These are phyloP conservation scores for Prionailurus bengalensis DNA, from an alignment of 2,113 vertebrate genomes.

Conservation along the genomic window DNA sequence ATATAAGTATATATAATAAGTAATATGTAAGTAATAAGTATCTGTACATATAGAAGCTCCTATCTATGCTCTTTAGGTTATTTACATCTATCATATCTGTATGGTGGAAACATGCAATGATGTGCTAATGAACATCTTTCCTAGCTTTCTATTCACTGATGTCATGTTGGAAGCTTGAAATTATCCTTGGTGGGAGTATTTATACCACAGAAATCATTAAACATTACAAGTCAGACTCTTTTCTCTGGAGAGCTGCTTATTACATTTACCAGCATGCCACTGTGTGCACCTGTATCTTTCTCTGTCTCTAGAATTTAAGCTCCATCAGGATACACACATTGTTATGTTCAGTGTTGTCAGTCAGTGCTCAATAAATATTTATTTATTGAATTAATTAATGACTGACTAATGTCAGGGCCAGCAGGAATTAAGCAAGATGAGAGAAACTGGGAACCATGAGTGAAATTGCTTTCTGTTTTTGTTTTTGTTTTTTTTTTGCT, in stretches of 20 bases:
- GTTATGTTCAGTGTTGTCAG: neutral
- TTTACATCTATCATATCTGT: neutral
- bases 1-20: neutral
- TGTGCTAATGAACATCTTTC: neutral
- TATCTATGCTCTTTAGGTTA: neutral
- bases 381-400: neutral
- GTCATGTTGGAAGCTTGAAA: neutral
- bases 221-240: neutral
- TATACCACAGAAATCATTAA: neutral
- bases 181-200: neutral
- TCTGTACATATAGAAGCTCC: neutral
- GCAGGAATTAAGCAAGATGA: neutral
- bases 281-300: neutral
- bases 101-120: neutral
- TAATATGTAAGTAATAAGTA: neutral
- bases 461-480: neutral
- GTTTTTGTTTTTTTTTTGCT: neutral
- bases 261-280: neutral
- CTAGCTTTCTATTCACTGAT: neutral
- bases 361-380: neutral
- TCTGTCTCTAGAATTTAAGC: constrained; percentile 10
- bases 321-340: neutral
- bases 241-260: neutral
- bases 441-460: neutral
- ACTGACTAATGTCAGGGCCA: neutral